Evolutionary conservation across 1,140 invertebrate genomes (phyloP).

Genomic region (Parasteatoda tepidariorum): DNA sequence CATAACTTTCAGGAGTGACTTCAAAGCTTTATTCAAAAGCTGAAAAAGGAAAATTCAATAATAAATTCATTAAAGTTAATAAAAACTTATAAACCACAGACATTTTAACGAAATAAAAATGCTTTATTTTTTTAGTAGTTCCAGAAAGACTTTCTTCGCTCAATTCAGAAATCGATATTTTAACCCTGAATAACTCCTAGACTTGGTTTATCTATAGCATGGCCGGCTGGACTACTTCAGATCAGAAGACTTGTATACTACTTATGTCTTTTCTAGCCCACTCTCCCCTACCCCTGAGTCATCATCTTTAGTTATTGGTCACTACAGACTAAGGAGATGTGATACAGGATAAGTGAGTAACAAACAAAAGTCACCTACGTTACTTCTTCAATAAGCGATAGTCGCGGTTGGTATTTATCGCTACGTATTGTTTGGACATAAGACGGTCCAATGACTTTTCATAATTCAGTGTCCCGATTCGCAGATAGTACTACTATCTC

Average conservation of each 20-base stretch:
- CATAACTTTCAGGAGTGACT: no score
- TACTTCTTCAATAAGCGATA: not conserved
- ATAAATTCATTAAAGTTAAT: no score
- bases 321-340: conserved; percentile 52
- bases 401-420: conserved; percentile 37
- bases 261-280: conserved; percentile 31
- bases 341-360: conserved; percentile 32
- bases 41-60: no score
- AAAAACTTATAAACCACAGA: no score
- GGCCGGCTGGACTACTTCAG: conserved; percentile 36
- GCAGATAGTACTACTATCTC: conserved; percentile 39
- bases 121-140: no score
- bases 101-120: no score
- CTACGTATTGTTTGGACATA: conserved; percentile 36
- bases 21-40: no score
- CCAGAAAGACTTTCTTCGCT: no score
- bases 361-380: conserved; percentile 35
- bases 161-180: conserved; percentile 47
- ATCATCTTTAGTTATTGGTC: conserved; percentile 58
- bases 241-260: conserved; percentile 13
- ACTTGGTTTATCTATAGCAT: conserved; percentile 43
- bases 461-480: conserved; percentile 59
- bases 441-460: conserved; percentile 44
- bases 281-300: conserved; percentile 22
- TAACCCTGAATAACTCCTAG: conserved; percentile 16